These are phyloP conservation scores for Agrotis ipsilon DNA, from an alignment of 2,888 invertebrate genomes.

Conservation along the genomic window DNA sequence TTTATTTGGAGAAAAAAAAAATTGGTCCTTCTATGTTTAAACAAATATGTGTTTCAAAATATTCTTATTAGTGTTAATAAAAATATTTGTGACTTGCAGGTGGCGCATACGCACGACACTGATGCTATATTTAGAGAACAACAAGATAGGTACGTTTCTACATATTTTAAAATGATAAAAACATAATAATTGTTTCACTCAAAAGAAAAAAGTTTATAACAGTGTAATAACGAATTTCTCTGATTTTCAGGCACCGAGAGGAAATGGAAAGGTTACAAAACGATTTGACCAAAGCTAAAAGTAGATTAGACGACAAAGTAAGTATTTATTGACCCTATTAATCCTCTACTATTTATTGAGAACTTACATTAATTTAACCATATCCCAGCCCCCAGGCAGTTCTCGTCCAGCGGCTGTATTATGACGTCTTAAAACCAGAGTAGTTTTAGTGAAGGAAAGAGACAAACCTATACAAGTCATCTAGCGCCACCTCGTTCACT, in stretches of 20 bases:
- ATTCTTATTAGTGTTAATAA: no score
- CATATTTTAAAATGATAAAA: not conserved
- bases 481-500: no score
- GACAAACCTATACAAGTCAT: no score
- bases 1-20: no score
- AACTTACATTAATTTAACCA: not conserved
- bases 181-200: no score
- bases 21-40: no score
- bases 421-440: no score
- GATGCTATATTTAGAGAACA: slow-evolving; percentile 88
- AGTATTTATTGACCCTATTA: slow-evolving; percentile 63
- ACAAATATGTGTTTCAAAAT: no score
- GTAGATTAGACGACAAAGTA: slow-evolving; percentile 89
- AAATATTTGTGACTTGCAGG: slow-evolving; percentile 70
- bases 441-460: no score
- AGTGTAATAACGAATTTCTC: not conserved
- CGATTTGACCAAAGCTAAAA: slow-evolving; percentile 89
- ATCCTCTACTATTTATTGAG: not conserved
- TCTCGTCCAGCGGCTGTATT: no score
- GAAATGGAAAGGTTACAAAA: slow-evolving; percentile 90
- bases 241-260: slow-evolving; percentile 80
- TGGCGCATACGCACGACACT: slow-evolving; percentile 86
- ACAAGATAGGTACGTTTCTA: slow-evolving; percentile 84
- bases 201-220: no score
- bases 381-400: no score